A percentile compares a stretch with the other conserved stretches of the same genome.
Conservation (phyloP, 1,140 invertebrate genomes). For the Globodera rostochiensis region DNA sequence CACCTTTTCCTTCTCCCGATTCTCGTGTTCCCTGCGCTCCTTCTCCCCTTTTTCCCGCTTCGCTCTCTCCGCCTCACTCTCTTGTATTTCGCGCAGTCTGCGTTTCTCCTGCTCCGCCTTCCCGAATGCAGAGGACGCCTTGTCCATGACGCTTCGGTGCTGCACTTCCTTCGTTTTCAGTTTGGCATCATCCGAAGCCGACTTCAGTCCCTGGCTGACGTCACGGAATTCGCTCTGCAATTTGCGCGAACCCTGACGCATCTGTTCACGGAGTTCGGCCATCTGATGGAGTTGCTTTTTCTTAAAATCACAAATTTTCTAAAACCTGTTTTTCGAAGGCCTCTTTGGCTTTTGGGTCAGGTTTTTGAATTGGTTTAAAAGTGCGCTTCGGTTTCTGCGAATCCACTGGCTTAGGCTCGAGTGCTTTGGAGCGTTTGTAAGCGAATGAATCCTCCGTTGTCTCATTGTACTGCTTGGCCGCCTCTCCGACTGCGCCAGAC, state of each 20-base stretch:
- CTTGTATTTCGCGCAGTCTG: constrained; percentile 24
- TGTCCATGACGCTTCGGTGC: constrained; percentile 37
- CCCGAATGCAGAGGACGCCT: constrained; percentile 28
- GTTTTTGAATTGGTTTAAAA: constrained; percentile 49
- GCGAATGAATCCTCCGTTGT: constrained; percentile 25
- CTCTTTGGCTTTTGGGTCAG: constrained; percentile 27
- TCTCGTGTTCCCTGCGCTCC: constrained; percentile 17
- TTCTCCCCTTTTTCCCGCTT: constrained; percentile 20
- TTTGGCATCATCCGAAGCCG: constrained; percentile 43
- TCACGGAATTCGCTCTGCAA: constrained; percentile 46
- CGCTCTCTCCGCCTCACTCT: constrained; percentile 21
- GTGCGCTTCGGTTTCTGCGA: constrained; percentile 44
- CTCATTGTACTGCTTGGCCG: constrained; percentile 54
- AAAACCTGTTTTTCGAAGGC: constrained; percentile 39
- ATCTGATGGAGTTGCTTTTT: constrained; percentile 35
- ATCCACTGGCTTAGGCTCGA: constrained; percentile 38
- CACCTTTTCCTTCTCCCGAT: constrained; percentile 28
- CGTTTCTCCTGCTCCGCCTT: constrained; percentile 39
- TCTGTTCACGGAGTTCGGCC: constrained; percentile 55
- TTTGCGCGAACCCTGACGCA: constrained; percentile 39
- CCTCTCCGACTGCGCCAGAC: constrained; percentile 53
- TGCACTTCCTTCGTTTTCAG: constrained; percentile 39
- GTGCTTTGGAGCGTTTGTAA: constrained; percentile 59
- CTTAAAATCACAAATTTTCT: constrained; percentile 2
- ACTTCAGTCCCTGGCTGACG: constrained; percentile 49